A percentile compares a stretch with the other conserved stretches of the same genome.
Conservation (phyloP, 2,113 vertebrate genomes). For the Ictidomys tridecemlineatus region DNA sequence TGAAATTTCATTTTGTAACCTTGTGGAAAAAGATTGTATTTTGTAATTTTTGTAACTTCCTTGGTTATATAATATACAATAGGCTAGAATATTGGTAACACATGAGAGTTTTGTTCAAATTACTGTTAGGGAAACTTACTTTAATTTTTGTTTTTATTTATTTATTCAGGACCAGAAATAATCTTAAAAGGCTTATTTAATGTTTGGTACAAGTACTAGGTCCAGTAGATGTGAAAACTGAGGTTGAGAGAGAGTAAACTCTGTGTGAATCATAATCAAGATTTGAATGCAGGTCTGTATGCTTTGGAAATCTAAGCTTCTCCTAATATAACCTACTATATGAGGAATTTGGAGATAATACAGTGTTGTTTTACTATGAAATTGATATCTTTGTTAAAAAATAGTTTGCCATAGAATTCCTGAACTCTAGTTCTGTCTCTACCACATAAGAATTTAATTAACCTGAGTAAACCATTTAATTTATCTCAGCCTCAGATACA, state of each 20-base stretch:
- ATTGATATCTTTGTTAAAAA: constrained; percentile 25
- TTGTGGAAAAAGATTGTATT: constrained; percentile 18
- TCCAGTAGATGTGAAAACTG: not conserved
- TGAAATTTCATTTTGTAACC: constrained; percentile 47
- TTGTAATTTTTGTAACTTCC: not conserved
- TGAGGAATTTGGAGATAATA: not conserved
- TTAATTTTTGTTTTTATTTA: constrained; percentile 25
- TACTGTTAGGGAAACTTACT: not conserved
- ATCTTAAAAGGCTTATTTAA: constrained; percentile 29
- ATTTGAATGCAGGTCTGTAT: not conserved
- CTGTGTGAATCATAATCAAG: not conserved
- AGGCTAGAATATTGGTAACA: not conserved
- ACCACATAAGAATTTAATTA: not conserved
- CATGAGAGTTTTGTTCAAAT: constrained; percentile 28
- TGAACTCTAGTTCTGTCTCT: not conserved
- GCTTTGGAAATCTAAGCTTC: not conserved
- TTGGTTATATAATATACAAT: not conserved
- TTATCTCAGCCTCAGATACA: not conserved
- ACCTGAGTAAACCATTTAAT: not conserved
- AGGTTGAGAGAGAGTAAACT: not conserved
- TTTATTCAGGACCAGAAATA: constrained; percentile 27
- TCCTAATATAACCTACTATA: not conserved
- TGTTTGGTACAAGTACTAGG: not conserved
- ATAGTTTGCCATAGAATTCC: not conserved
- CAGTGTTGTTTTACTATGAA: constrained; percentile 32